phyloP scores from a whole-genome alignment of 1,140 invertebrate species.

The Monomorium pharaonis region DNA sequence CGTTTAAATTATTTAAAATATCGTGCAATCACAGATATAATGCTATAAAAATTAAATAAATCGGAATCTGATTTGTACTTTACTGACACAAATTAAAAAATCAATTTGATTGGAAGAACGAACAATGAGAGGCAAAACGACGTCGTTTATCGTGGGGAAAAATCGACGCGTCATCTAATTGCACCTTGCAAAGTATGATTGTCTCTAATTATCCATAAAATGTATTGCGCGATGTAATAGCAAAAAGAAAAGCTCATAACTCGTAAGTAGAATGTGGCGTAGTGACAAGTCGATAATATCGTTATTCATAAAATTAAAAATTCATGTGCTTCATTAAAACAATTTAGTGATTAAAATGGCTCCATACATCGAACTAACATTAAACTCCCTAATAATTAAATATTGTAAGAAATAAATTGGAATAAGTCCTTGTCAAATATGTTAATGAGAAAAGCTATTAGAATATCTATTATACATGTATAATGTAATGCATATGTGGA shows the following conservation, averaged over 20 bases:
- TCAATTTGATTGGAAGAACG: conserved; percentile 16
- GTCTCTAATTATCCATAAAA: conserved; percentile 46
- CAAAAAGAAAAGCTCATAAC: neutral
- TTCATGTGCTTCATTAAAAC: neutral
- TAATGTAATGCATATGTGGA: too few relatives aligned
- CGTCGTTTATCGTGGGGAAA: neutral
- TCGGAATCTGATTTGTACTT: conserved; percentile 33
- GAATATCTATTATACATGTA: too few relatives aligned
- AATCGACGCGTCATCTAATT: conserved; percentile 58
- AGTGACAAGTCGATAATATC: conserved; percentile 3
- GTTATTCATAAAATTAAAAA: neutral
- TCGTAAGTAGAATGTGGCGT: neutral
- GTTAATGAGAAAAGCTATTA: conserved; percentile 2
- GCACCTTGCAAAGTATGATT: conserved; percentile 26
- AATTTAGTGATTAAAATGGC: neutral
- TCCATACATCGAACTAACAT: neutral
- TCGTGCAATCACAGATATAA: neutral
- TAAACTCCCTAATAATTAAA: neutral
- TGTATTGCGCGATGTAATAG: conserved; percentile 31
- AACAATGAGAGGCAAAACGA: neutral
- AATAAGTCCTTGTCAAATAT: neutral
- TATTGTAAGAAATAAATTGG: neutral
- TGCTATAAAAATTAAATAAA: conserved; percentile 36
- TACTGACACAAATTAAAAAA: conserved; percentile 31
- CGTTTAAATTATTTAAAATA: neutral